phyloP scores from a whole-genome alignment of 1,140 invertebrate species.

The Rhagoletis zephyria region DNA sequence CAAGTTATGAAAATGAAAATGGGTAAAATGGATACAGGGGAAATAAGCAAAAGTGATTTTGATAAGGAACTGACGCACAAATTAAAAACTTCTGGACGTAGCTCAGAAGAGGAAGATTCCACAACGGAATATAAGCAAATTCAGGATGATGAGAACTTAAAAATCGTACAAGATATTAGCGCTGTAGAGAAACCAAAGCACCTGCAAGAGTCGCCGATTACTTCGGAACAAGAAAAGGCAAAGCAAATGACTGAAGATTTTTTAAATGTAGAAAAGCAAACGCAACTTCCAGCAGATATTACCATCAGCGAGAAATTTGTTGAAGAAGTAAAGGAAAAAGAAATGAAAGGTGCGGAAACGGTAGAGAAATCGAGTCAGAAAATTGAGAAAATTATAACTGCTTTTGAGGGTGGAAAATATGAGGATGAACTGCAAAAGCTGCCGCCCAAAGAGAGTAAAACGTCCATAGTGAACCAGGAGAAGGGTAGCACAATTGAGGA shows the following conservation, averaged over 20 bases:
- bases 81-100: constrained; percentile 68
- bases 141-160: constrained; percentile 62
- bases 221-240: constrained; percentile 11
- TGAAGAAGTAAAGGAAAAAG: constrained; percentile 68
- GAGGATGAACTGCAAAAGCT: neutral
- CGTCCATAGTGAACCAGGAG: neutral
- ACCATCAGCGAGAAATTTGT: constrained; percentile 67
- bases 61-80: constrained; percentile 72
- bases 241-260: constrained; percentile 67
- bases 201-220: constrained; percentile 51
- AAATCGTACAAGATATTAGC: constrained; percentile 68
- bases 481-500: constrained; percentile 62
- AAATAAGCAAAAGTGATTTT: constrained; percentile 71
- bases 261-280: constrained; percentile 68
- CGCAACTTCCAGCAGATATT: constrained; percentile 62
- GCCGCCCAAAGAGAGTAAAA: neutral
- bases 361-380: constrained; percentile 53
- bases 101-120: constrained; percentile 68
- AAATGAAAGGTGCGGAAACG: constrained; percentile 52
- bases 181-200: constrained; percentile 65
- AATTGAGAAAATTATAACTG: constrained; percentile 44
- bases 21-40: constrained; percentile 68
- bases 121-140: constrained; percentile 48
- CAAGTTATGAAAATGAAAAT: constrained; percentile 73
- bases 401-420: constrained; percentile 32